Evolutionary conservation across 1,140 invertebrate genomes (phyloP), one percentile per base, ranked within the genome.

Genomic region (Campoletis sonorensis): DNA sequence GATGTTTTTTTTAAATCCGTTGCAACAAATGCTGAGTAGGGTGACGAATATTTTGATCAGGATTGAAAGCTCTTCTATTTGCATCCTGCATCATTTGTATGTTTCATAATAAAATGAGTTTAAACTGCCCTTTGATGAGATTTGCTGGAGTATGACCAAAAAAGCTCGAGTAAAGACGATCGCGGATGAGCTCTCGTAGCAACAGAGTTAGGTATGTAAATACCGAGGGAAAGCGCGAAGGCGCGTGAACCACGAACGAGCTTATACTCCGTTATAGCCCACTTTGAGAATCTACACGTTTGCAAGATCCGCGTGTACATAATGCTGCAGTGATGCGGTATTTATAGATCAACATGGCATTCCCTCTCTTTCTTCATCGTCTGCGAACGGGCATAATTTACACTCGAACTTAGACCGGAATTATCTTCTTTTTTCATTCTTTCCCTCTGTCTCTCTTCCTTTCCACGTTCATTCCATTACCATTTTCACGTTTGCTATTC

Each of bases 301-400:
- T 18, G 49, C 67, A 21, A 21, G 30, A 40, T 71, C 67, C 77
- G 61, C 73, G 67, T 61, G 73, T 71, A 76, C 80, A 81, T 81
- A 79, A 82, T 79, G 64, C 81, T 58, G 58, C 61, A 75, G 77
- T 79, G 64, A 71, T 70, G 58, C 61, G 72, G 77, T 84, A 84
- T 84, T 84, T 84, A 81, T 84, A 84, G 83, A 81, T 78, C 70
- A 27, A 68, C 78, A 79, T 64, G 68, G 61, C 75, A 76, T 72
- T 79, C 68, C 80, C 77, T 82, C 79, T 79, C 70, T 58, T 58
- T 75, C 67, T 80, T 70, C 81, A 81, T 75, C 72, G 82, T 83
- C 82, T 83, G 49, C 82, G 26, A 79, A 73, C 68, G 79, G 45
- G 67, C 78, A 81, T 83, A 81, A 83, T 83, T 83, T 72, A 83